Conservation (phyloP, 2,888 invertebrate species). For the Aleiodes testaceus region DNA sequence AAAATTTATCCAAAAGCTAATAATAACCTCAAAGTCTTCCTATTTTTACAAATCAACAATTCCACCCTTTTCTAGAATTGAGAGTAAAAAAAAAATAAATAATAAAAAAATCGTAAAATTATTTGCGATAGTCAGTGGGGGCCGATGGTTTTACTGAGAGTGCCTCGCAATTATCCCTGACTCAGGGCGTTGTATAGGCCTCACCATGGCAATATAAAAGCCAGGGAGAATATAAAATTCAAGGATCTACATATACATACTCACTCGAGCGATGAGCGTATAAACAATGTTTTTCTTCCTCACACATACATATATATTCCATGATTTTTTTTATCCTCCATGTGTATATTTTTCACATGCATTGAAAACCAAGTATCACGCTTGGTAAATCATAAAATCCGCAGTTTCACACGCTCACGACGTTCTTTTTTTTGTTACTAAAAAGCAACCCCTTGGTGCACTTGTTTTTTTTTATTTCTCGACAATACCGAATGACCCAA, state of each 20-base stretch:
- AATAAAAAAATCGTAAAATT: slow-evolving; percentile 49
- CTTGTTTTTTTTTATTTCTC: slow-evolving; percentile 19
- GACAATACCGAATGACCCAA: slow-evolving; percentile 31
- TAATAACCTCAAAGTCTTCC: too few species aligned
- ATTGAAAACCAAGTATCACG: slow-evolving; percentile 47
- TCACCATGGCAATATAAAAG: too few species aligned
- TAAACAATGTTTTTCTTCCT: neutral
- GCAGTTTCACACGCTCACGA: slow-evolving; percentile 65
- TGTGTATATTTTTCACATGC: slow-evolving; percentile 33
- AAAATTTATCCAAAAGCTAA: too few species aligned
- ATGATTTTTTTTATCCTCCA: too few species aligned
- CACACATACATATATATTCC: slow-evolving; percentile 21
- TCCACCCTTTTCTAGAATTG: too few species aligned
- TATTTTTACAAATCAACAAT: too few species aligned
- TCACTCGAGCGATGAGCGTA: slow-evolving; percentile 16
- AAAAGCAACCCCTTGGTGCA: slow-evolving; percentile 25
- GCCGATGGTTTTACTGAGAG: slow-evolving; percentile 31
- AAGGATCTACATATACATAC: slow-evolving; percentile 43
- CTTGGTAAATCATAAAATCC: slow-evolving; percentile 66
- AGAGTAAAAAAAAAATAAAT: neutral
- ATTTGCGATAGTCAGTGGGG: slow-evolving; percentile 48
- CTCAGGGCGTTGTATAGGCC: slow-evolving; percentile 27
- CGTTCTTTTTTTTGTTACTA: slow-evolving; percentile 18
- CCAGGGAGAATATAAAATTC: slow-evolving; percentile 42
- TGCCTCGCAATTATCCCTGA: slow-evolving; percentile 49